Base-by-base conservation (phyloP, 1,140 invertebrate genomes). In the Charaxes varanes region DNA sequence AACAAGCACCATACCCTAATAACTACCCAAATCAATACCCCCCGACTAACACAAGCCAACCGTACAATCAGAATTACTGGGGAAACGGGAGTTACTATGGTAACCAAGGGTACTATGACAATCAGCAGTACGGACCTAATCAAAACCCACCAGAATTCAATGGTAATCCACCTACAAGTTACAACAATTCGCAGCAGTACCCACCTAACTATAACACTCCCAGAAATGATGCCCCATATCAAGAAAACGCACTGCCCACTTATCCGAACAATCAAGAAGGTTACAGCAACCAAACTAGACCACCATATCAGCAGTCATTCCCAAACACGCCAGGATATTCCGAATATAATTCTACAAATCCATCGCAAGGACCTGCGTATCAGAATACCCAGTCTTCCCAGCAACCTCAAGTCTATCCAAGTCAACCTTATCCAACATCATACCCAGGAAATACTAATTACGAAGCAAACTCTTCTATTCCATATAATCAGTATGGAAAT, bases 31-130 rank as follows among this genome's bases (percentile, higher is more conserved):
- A 73, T 32, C 73, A 80, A 31, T 81, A 70, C 28, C 70, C 71
- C 5, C 62, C 53, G 10, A 68, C 54, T 22, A 71, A 63, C 41
- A 35, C 65, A 1, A 67, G 73, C 22, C 65, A 65, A 51, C 59
- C 59, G 6, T 73, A 76, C 37, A 77, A 71, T 35, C 71, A 72
- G 41, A 77, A 73, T 33, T 80, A 76, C 35, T 78, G 73, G 76
- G 59, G 62, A 4, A 72, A 69, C 26, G 61, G 66, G 4, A 70
- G 67, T 11, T 86, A 81, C 46, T 77, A 79, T 24, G 69, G 71
- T 5, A 77, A 78, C 34, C 31, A 66, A 3, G 62, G 60, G 3
- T 81, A 78, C 15, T 85, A 84, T 36, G 78, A 76, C 33, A 82
- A 79, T 28, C 57, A 67, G 2, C 72, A 72, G 28, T 83, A 73